A percentile compares a stretch with the other conserved stretches of the same genome.
These are phyloP conservation scores for Cirrhinus molitorella DNA, from an alignment of 2,797 vertebrate genomes.

Conservation along the genomic window DNA sequence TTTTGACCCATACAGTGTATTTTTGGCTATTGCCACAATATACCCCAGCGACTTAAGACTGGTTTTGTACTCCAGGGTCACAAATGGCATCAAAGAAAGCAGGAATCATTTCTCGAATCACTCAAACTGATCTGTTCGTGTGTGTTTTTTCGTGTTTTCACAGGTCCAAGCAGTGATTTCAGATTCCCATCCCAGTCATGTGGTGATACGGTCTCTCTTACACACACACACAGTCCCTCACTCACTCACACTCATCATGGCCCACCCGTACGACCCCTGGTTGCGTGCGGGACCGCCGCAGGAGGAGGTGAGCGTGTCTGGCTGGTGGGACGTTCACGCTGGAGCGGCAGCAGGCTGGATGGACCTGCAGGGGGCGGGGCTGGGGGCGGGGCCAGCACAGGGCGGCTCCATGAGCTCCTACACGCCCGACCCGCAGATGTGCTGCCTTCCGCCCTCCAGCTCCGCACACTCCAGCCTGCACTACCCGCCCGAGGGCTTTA, in stretches of 20 bases:
- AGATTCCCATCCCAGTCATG: slow-evolving; percentile 64
- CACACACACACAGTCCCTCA: slow-evolving; percentile 7
- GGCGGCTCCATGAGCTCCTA: slow-evolving; percentile 86
- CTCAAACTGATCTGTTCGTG: slow-evolving; percentile 30
- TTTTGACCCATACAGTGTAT: too few relatives aligned
- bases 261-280: slow-evolving; percentile 95
- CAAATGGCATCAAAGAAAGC: not conserved
- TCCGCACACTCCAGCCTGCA: slow-evolving; percentile 80
- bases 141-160: not conserved
- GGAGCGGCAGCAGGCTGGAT: slow-evolving; percentile 70
- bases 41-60: too few relatives aligned
- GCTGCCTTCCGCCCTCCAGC: slow-evolving; percentile 78
- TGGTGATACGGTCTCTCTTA: slow-evolving; percentile 63
- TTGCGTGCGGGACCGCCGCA: slow-evolving; percentile 86
- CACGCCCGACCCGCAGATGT: slow-evolving; percentile 87
- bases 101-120: not conserved
- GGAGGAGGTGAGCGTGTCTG: slow-evolving; percentile 87
- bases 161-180: slow-evolving; percentile 19
- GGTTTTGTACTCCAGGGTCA: too few relatives aligned
- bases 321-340: slow-evolving; percentile 94
- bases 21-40: too few relatives aligned
- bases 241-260: slow-evolving; percentile 77
- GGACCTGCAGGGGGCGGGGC: slow-evolving; percentile 68
- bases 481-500: slow-evolving; percentile 82
- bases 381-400: slow-evolving; percentile 76